These are phyloP conservation scores for Athrips mouffetella DNA, from an alignment of 2,888 invertebrate species.

Conservation along the genomic window DNA sequence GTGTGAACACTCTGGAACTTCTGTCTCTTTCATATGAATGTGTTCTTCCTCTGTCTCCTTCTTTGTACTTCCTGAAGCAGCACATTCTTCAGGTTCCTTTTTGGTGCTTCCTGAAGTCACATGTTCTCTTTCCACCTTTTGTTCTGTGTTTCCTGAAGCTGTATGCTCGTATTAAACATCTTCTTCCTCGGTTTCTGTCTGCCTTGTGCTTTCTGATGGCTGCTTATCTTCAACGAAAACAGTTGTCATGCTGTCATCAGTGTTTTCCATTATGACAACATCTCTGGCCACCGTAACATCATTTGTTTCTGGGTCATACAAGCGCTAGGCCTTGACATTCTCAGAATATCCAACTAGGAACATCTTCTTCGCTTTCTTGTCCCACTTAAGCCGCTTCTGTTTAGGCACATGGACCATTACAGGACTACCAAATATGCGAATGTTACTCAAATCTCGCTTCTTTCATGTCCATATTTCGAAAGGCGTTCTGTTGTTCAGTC, in stretches of 20 bases:
- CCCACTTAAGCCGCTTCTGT: slow-evolving; percentile 25
- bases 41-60: slow-evolving; percentile 4
- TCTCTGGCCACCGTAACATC: slow-evolving; percentile 15
- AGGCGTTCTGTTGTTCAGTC: slow-evolving; percentile 5
- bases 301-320: slow-evolving; percentile 22
- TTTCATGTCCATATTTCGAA: slow-evolving; percentile 25
- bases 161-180: no score
- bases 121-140: background rate
- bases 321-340: slow-evolving; percentile 27
- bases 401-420: slow-evolving; percentile 26
- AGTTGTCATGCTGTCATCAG: background rate
- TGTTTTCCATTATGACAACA: slow-evolving; percentile 12
- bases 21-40: slow-evolving; percentile 3
- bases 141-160: no score
- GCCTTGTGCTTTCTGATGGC: slow-evolving; percentile 4
- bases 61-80: slow-evolving; percentile 1
- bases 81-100: no score
- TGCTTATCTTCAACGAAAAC: slow-evolving; percentile 14
- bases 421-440: slow-evolving; percentile 25
- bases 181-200: slow-evolving; percentile 2
- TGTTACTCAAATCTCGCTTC: slow-evolving; percentile 23
- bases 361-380: slow-evolving; percentile 23
- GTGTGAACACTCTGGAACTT: background rate
- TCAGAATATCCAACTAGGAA: slow-evolving; percentile 27
- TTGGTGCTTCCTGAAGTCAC: no score